A percentile compares a stretch with the other conserved stretches of the same genome.
These are phyloP conservation scores for Taenaris catops DNA, from an alignment of 2,888 invertebrate species.

Conservation along the genomic window DNA sequence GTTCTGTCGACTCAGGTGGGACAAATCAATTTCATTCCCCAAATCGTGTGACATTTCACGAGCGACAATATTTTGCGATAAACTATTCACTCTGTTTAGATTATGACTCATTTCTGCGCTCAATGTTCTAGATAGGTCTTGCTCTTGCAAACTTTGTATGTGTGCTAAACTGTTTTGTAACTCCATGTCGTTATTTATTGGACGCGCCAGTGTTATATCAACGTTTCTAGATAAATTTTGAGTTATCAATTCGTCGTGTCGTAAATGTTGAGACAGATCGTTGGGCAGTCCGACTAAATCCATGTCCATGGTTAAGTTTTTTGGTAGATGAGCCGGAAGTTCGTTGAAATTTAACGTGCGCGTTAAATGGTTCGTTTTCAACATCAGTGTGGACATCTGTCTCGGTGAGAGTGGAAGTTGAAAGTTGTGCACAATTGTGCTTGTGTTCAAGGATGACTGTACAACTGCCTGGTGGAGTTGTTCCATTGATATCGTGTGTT, in stretches of 20 bases:
- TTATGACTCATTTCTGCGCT: conserved; percentile 34
- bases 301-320: conserved; percentile 41
- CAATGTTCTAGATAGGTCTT: conserved; percentile 34
- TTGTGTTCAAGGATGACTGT: conserved; percentile 51
- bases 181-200: conserved; percentile 38
- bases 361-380: conserved; percentile 56
- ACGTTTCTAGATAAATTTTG: conserved; percentile 37
- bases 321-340: conserved; percentile 51
- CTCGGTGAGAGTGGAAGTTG: conserved; percentile 61
- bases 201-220: conserved; percentile 35
- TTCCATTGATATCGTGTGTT: conserved; percentile 65
- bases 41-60: conserved; percentile 42
- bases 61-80: conserved; percentile 20
- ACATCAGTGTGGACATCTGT: conserved; percentile 65
- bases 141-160: conserved; percentile 47
- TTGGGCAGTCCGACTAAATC: conserved; percentile 44
- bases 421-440: conserved; percentile 54
- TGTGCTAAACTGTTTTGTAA: conserved; percentile 44
- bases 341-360: conserved; percentile 55
- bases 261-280: conserved; percentile 42
- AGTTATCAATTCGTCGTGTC: conserved; percentile 33
- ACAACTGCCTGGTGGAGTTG: conserved; percentile 68
- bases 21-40: conserved; percentile 34
- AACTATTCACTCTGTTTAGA: conserved; percentile 26
- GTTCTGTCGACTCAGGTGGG: conserved; percentile 37